Conservation (phyloP, 2,888 invertebrate genomes). For the Hydropsyche betteni region DNA sequence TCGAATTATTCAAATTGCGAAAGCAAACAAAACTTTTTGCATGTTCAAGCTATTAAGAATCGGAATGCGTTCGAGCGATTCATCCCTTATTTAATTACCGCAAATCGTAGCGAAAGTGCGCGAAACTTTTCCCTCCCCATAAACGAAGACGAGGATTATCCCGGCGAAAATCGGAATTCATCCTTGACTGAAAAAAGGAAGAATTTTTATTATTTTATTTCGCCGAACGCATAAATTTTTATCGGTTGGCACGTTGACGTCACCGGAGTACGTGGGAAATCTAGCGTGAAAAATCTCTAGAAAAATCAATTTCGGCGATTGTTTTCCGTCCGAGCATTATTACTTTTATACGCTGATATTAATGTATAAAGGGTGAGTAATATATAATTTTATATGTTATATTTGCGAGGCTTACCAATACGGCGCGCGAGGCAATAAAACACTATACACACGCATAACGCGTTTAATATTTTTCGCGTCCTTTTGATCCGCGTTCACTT, state of each 20-base stretch:
- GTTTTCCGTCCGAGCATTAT: slow-evolving; percentile 19
- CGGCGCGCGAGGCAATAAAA: no score
- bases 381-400: no score
- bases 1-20: no score
- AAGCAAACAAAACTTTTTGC: no score
- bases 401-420: no score
- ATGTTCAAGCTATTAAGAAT: no score
- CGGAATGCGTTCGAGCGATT: slow-evolving; percentile 18
- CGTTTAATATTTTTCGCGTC: slow-evolving; percentile 2
- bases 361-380: no score
- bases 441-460: no score
- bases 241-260: slow-evolving; percentile 25
- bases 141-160: slow-evolving; percentile 15
- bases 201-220: not conserved
- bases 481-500: slow-evolving; percentile 17
- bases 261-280: slow-evolving; percentile 23
- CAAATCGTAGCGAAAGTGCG: slow-evolving; percentile 16
- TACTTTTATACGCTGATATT: slow-evolving; percentile 13
- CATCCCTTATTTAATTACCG: slow-evolving; percentile 27
- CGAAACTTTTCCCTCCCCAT: slow-evolving; percentile 16
- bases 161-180: not conserved
- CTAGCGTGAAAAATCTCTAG: slow-evolving; percentile 29
- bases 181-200: not conserved
- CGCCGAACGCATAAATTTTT: slow-evolving; percentile 17
- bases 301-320: slow-evolving; percentile 31